Evolutionary conservation across 1,140 invertebrate genomes (phyloP), one percentile per base, ranked within the genome.

Genomic region (Homalodisca vitripennis): DNA sequence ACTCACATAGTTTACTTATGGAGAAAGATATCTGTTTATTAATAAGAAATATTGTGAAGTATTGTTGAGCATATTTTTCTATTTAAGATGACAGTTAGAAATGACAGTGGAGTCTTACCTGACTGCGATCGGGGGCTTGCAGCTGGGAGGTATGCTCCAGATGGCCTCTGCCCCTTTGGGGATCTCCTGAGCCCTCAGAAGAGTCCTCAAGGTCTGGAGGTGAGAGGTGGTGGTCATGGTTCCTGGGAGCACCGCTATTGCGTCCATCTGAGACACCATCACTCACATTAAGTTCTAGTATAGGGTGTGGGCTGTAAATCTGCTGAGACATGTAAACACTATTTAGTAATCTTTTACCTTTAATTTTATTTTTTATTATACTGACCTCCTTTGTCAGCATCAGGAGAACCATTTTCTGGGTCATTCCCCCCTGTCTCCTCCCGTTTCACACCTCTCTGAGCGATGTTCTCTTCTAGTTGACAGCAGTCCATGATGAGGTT

Each of bases 401-500:
- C 92, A 0, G 92, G 92, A 1, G 92, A 93, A 46, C 91, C 91
- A 76, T 92, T 92, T 76, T 93, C 92, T 30, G 91, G 90, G 77
- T 94, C 92, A 46, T 87, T 87, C n/a, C 84, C 84, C 26, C 78
- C 72, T 2, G 88, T 82, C 74, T 94, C 91, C 82, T 94, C 92
- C 70, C 90, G 82, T 76, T 93, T 94, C 22, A 89, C 87, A 69
- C 86, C 89, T 47, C 74, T 69, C 14, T 74, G 70, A 12, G 66
- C 57, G 1, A 77, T 71, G 34, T 76, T 74, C 71, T 92, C 90
- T 76, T 93, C 91, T 76, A 97, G 78, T 81, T 97, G 95, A 78
- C 92, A 95, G 76, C 91, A 91, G 79, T 97, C 95, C 89, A 97
- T 90, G 46, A 97, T 90, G 41, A 95, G 84, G 79, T 94, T 92